Base-by-base conservation (phyloP, 1,140 invertebrate genomes). In the Lucilia cuprina region DNA sequence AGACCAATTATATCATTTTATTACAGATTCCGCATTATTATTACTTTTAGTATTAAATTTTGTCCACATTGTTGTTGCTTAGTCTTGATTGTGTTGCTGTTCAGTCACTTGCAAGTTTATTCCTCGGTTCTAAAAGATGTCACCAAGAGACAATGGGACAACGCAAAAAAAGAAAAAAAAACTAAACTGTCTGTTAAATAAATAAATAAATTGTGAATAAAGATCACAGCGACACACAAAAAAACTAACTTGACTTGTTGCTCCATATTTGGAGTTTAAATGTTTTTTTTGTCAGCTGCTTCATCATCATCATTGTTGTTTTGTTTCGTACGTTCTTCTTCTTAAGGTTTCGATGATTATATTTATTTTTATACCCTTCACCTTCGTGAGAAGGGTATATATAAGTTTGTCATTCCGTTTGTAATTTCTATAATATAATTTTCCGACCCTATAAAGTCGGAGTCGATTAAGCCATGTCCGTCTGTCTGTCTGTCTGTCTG, bases 241-340 rank as follows among this genome's bases (percentile, higher is more conserved):
- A 70, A 70, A 70, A 70, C 65, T 70, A n/a, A 70, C 65, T 70
- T 70, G 65, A 70, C 65, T 70, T 70, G 65, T 70, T 70, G 65
- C 65, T 70, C 65, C 65, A 70, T 70, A 70, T 70, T 70, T 70
- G 65, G 65, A 70, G 65, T 70, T 60, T 7, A 14, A 25, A 70
- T 70, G 65, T 70, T 70, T 70, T 30, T 30, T n/a, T 25, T 70
- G 65, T 70, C n/a, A 9, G 65, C 19, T 17, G 12, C 4, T 9
- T 21, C 25, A 30, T 30, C 25, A 30, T 70, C n/a, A 70, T 21
- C n/a, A 70, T 70, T 19, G 10, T 70, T 70, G 50, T 55, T n/a
- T n/a, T 55, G 12, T 55, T 17, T 55, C 12, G 5, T 41, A 8
- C 41, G 41, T 19, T 70, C 65, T 70, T 17, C 19, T 70, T 21